Conservation (phyloP, 2,797 vertebrate species). For the Ambastaia sidthimunki region DNA sequence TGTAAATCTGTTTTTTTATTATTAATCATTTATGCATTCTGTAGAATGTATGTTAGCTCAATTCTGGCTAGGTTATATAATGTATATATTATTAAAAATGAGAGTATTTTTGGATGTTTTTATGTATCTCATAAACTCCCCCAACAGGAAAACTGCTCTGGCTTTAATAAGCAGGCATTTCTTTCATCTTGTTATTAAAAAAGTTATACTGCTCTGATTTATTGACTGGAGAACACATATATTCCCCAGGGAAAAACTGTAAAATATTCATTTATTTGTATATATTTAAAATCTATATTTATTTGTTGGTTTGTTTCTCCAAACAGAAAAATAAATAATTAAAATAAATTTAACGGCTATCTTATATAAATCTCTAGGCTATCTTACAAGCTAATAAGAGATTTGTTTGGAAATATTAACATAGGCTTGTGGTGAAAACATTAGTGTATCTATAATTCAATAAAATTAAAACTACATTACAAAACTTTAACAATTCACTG, state of each 20-base stretch:
- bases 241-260: not conserved
- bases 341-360: not conserved
- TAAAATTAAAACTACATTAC: not conserved
- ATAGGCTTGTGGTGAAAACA: not conserved
- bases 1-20: not conserved
- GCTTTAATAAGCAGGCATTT: constrained; percentile 23
- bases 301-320: not conserved
- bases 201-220: constrained; percentile 28
- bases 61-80: not conserved
- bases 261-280: no score
- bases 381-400: no score
- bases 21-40: not conserved
- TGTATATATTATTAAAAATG: not conserved
- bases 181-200: constrained; percentile 45
- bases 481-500: not conserved
- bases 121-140: not conserved
- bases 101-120: no score
- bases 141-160: not conserved
- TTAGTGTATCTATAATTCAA: not conserved
- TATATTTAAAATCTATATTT: no score
- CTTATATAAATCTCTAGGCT: no score
- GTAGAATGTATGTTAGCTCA: not conserved
- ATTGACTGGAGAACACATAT: not conserved
- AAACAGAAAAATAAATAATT: not conserved
- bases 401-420: not conserved